A percentile compares a stretch with the other conserved stretches of the same genome.
Evolutionary conservation across 1,140 invertebrate species (phyloP).

Genomic region (Trichonephila clavipes): DNA sequence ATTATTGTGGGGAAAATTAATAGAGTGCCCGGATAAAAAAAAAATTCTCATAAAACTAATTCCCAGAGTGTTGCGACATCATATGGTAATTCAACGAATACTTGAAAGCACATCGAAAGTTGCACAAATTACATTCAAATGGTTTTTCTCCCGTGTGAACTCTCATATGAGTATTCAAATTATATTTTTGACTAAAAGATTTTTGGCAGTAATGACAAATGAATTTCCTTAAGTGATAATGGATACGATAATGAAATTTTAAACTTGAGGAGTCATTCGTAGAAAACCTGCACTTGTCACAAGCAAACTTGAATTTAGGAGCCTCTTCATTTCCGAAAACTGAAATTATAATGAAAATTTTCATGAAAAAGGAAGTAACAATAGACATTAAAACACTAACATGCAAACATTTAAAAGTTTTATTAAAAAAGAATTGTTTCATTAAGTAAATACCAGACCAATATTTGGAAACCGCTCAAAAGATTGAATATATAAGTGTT

Average conservation of each 20-base stretch:
- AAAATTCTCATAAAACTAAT: not conserved
- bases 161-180: conserved; percentile 10
- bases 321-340: too few relatives aligned
- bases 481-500: too few relatives aligned
- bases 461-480: too few relatives aligned
- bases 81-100: conserved; percentile 30
- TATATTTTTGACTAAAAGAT: not conserved
- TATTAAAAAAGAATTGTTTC: too few relatives aligned
- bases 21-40: too few relatives aligned
- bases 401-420: too few relatives aligned
- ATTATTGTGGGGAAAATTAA: too few relatives aligned
- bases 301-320: not conserved
- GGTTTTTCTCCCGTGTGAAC: conserved; percentile 18
- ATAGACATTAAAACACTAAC: too few relatives aligned
- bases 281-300: not conserved
- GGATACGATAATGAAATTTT: not conserved
- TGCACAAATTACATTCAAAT: not conserved
- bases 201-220: not conserved
- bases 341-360: too few relatives aligned
- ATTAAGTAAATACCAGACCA: too few relatives aligned
- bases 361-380: too few relatives aligned
- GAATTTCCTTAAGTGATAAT: not conserved
- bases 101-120: not conserved
- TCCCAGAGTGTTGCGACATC: not conserved
- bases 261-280: not conserved